Conservation (phyloP, 2,113 vertebrate genomes). For the Conger conger region DNA sequence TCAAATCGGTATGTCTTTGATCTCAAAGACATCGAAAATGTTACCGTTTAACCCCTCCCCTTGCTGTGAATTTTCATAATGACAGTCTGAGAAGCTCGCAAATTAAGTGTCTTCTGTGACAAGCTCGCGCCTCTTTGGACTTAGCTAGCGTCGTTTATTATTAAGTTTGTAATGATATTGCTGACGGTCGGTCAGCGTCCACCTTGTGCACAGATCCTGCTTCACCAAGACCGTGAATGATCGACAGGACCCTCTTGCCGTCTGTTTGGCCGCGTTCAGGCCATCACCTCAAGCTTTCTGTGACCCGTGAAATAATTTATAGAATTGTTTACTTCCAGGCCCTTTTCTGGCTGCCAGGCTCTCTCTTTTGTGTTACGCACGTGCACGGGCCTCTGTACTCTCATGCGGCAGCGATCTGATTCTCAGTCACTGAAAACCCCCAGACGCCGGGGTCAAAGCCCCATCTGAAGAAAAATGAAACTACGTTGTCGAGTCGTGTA, state of each 20-base stretch:
- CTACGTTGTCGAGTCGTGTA: neutral
- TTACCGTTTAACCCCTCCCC: too few species aligned
- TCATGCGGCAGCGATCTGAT: slow-evolving; percentile 19
- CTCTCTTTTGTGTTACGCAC: slow-evolving; percentile 47
- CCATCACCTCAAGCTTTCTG: slow-evolving; percentile 53
- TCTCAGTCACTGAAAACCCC: slow-evolving; percentile 8
- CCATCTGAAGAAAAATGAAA: neutral
- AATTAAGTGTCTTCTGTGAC: neutral
- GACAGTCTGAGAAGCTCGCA: neutral
- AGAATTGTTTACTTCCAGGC: slow-evolving; percentile 54
- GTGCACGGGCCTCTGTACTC: slow-evolving; percentile 49
- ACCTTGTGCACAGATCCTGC: neutral
- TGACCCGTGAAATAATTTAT: slow-evolving; percentile 64
- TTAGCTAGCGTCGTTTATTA: neutral
- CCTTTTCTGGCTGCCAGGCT: slow-evolving; percentile 45
- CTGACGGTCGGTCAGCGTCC: slow-evolving; percentile 15
- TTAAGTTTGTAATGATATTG: neutral
- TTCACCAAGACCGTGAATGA: slow-evolving; percentile 28
- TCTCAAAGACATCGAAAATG: too few species aligned
- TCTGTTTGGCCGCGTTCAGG: slow-evolving; percentile 36
- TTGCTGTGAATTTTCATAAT: neutral
- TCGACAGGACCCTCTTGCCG: slow-evolving; percentile 32
- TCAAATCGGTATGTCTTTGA: too few species aligned
- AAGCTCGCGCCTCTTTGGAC: neutral
- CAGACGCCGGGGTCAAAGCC: slow-evolving; percentile 13